Percentiles rank a stretch among this genome's conserved stretches.
Conservation (phyloP, 2,888 invertebrate genomes). For the Panopea generosa region DNA sequence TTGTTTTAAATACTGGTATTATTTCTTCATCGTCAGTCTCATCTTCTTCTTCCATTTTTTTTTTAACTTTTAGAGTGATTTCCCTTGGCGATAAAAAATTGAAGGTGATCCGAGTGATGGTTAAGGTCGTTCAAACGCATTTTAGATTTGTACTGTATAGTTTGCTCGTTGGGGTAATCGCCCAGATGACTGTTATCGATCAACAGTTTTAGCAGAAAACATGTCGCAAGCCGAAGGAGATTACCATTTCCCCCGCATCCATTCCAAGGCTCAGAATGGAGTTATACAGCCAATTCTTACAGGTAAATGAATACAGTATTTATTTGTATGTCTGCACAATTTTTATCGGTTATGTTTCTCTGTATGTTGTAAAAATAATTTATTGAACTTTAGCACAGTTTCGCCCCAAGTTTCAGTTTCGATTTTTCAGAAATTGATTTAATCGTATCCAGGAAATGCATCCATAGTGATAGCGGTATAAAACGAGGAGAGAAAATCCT, state of each 20-base stretch:
- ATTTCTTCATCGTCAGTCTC: conserved; percentile 13
- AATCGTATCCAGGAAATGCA: conserved; percentile 16
- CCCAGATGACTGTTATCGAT: conserved; percentile 22
- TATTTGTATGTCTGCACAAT: background rate
- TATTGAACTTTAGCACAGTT: conserved; percentile 8
- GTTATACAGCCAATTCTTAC: conserved; percentile 96
- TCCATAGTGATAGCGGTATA: conserved; percentile 9
- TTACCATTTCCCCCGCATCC: conserved; percentile 54
- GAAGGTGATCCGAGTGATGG: background rate
- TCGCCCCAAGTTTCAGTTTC: conserved; percentile 46
- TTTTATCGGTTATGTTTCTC: no score
- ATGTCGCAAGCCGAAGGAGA: conserved; percentile 44
- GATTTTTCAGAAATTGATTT: conserved; percentile 35
- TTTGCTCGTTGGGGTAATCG: background rate
- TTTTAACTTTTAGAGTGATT: conserved; percentile 13
- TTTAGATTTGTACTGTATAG: background rate
- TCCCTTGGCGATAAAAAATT: conserved; percentile 17
- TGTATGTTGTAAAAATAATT: background rate
- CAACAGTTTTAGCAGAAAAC: conserved; percentile 26
- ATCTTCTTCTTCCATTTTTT: conserved; percentile 20
- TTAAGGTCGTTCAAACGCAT: conserved; percentile 17
- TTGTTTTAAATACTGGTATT: background rate
- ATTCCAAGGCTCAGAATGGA: conserved; percentile 87
- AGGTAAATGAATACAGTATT: conserved; percentile 87
- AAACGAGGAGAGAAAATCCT: background rate